Evolutionary conservation across 2,888 invertebrate species (phyloP), one percentile per base, ranked within the genome.

Genomic region (Tethea ocularis): DNA sequence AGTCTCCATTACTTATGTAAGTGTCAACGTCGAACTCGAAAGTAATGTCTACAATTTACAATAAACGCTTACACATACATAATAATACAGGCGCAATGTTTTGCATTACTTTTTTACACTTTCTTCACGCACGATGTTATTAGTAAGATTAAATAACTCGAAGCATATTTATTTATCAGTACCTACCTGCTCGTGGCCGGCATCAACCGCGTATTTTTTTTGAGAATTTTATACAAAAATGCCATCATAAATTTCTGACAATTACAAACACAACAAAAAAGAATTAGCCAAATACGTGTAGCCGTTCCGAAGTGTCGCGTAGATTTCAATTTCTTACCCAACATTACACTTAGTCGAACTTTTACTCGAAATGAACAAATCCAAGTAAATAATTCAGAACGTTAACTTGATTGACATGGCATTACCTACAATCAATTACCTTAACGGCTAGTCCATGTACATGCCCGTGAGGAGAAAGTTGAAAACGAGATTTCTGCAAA

Each of bases 391-490:
- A 41, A 52, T 53, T 56, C 41, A 71, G 62, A 68, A 68, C 70
- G 69, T 76, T 71, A 71, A 61, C 69, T 74, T 75, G 78, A 81
- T 75, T 80, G 81, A 80, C 78, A 78, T 63, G 64, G 66, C 65
- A 71, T 66, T 70, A 70, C 64, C 52, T 24, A 68, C 71, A 70
- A 76, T 76, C 78, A 75, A 79, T 78, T 78, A 75, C 68, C 64
- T 62, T 69, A 75, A 74, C 78, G 62, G 74, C 61, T 68, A 61
- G 63, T 57, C 68, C 71, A 64, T 74, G 69, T 67, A 64, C 63
- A 63, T 62, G 60, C 65, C 57, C 58, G 64, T 62, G 61, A 66
- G 64, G 74, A 74, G 75, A 75, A 75, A 75, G 71, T 63, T 52
- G 55, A 38, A 64, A 67, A 78, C 71, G 65, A 72, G 64, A 69